Base-by-base conservation (phyloP, 1,140 invertebrate genomes). In the Catajapyx aquilonaris region DNA sequence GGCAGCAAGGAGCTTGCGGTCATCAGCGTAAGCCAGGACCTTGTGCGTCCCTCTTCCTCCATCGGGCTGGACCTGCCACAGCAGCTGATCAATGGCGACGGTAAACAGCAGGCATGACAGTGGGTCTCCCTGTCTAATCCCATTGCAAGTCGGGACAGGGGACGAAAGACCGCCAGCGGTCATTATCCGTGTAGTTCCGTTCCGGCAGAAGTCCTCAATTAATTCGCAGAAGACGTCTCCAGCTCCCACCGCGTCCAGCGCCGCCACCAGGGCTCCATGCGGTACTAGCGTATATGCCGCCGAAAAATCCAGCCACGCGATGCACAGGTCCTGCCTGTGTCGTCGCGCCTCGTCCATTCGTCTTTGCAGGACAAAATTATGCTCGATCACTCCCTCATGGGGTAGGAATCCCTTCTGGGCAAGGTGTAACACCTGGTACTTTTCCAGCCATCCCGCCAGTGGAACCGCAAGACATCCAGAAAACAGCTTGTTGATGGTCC, bases 111-210 rank as follows among this genome's bases (percentile, higher is more conserved):
- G n/a, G 7, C 45, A 40, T 19, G 39, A 44, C 1, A 53, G 25
- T 4, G 44, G 43, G 28, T 46, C 46, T 2, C 52, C 52, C 39
- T 54, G 51, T n/a, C 44, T 41, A 1, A 55, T 46, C 11, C 48
- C 43, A 2, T 48, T 3, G 3, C 23, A 17, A 5, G 51, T 21
- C 4, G 18, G 11, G 21, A 53, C 45, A 2, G 43, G 39, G 5
- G 47, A 36, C 1, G 50, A 38, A 5, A 31, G 31, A 5, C 38
- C 41, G 2, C 30, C 20, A 1, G 17, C 5, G 1, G 41, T 31
- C 3, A n/a, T 21, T n/a, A 35, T 15, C 15, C 9, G n/a, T 5
- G 40, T 41, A 4, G 37, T 11, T 10, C 31, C 18, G n/a, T 20
- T 31, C 3, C 1, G 20, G 37, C 40, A 41, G 7, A 31, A 11